These are phyloP conservation scores for Megaceryle torquata DNA, from an alignment of 2,113 vertebrate genomes.

Conservation along the genomic window DNA sequence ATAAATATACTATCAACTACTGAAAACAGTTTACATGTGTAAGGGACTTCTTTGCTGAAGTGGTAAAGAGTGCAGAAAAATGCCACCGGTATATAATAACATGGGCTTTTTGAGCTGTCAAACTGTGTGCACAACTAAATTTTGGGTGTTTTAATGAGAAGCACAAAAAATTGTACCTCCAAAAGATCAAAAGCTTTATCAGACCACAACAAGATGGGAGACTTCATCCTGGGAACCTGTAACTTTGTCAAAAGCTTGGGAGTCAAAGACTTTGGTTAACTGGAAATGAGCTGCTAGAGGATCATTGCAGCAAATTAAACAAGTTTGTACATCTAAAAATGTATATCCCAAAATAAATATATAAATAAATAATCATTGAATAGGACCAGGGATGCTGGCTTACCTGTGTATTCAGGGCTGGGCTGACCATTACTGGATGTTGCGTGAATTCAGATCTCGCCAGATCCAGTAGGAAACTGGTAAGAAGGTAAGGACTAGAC, in stretches of 20 bases:
- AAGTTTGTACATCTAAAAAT: background rate
- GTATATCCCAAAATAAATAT: background rate
- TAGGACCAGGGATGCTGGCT: background rate
- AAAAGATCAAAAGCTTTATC: background rate
- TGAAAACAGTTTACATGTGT: background rate
- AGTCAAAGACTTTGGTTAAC: background rate
- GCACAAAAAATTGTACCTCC: background rate
- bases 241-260: background rate
- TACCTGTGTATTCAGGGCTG: background rate
- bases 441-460: background rate
- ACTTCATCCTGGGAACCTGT: background rate
- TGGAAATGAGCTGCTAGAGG: background rate
- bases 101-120: background rate
- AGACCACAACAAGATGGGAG: background rate
- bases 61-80: background rate
- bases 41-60: background rate
- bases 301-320: background rate
- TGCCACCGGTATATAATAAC: background rate
- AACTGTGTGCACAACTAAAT: background rate
- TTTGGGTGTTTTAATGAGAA: background rate
- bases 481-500: background rate
- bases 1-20: background rate
- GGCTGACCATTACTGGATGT: background rate
- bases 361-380: background rate
- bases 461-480: background rate